These are phyloP conservation scores for Listrodromus nycthemerus DNA, from an alignment of 2,888 invertebrate genomes.

Conservation along the genomic window DNA sequence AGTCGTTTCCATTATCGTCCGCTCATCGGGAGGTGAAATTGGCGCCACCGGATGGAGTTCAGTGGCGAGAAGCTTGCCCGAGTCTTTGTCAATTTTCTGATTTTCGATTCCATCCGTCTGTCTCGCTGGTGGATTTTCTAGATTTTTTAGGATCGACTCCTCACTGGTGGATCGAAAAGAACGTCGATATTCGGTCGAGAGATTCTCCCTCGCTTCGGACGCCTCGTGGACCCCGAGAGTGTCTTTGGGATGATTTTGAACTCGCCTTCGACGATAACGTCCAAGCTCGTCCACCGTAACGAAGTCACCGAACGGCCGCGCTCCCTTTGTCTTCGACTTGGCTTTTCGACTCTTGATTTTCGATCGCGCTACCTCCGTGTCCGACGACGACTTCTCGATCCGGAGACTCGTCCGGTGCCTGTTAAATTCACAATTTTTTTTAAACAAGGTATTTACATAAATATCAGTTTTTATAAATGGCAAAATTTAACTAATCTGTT, in stretches of 20 bases:
- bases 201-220: conserved; percentile 55
- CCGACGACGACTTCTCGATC: conserved; percentile 81
- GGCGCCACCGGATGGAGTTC: neutral
- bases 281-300: conserved; percentile 86
- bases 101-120: neutral
- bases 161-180: conserved; percentile 78
- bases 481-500: too few relatives aligned
- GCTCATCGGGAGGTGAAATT: conserved; percentile 48
- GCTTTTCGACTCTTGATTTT: conserved; percentile 70
- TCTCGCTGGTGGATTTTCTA: conserved; percentile 47
- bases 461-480: too few relatives aligned
- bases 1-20: conserved; percentile 73
- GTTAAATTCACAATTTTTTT: conserved; percentile 11
- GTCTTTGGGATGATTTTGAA: conserved; percentile 82
- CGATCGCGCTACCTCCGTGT: conserved; percentile 81
- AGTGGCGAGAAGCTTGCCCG: neutral
- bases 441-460: too few relatives aligned
- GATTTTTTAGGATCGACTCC: conserved; percentile 74
- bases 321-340: conserved; percentile 70
- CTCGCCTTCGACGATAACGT: conserved; percentile 85
- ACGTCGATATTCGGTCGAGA: conserved; percentile 79
- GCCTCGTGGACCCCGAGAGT: conserved; percentile 71
- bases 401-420: conserved; percentile 74
- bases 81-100: conserved; percentile 3
- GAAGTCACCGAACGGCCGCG: conserved; percentile 84